phyloP scores from a whole-genome alignment of 2,888 invertebrate genomes.

The Achlya flavicornis region DNA sequence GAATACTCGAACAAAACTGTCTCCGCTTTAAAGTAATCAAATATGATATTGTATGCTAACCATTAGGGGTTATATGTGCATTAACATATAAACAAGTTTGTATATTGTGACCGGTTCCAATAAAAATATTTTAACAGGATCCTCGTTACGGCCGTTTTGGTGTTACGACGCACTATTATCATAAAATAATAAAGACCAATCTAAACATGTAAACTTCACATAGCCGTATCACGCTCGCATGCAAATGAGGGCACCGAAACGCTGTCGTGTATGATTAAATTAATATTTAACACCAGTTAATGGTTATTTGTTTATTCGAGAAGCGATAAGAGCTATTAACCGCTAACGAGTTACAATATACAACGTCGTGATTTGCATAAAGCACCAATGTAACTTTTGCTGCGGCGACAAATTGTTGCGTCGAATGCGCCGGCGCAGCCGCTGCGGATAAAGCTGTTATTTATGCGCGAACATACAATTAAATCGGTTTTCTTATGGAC shows the following conservation, averaged over 20 bases:
- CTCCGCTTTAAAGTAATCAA: not conserved
- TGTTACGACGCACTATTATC: constrained; percentile 51
- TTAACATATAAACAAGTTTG: constrained; percentile 44
- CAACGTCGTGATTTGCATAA: constrained; percentile 58
- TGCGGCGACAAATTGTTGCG: constrained; percentile 6
- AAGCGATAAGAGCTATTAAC: constrained; percentile 68
- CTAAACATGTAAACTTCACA: constrained; percentile 59
- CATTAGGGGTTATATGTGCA: constrained; percentile 12
- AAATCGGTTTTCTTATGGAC: not conserved
- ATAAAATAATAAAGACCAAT: constrained; percentile 61
- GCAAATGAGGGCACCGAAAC: constrained; percentile 55
- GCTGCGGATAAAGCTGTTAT: not conserved
- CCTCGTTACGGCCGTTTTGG: constrained; percentile 29
- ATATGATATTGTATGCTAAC: not conserved
- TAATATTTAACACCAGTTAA: constrained; percentile 71
- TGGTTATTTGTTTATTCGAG: constrained; percentile 72
- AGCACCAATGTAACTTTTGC: constrained; percentile 26
- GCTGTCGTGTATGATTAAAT: constrained; percentile 61
- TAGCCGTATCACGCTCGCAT: constrained; percentile 34
- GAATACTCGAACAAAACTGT: not conserved
- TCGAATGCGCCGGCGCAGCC: constrained; percentile 2
- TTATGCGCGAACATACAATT: constrained; percentile 7
- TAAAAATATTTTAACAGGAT: constrained; percentile 44
- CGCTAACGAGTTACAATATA: constrained; percentile 62
- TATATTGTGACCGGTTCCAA: constrained; percentile 47